These are phyloP conservation scores for Laticauda colubrina DNA, from an alignment of 2,113 vertebrate genomes.

Conservation along the genomic window DNA sequence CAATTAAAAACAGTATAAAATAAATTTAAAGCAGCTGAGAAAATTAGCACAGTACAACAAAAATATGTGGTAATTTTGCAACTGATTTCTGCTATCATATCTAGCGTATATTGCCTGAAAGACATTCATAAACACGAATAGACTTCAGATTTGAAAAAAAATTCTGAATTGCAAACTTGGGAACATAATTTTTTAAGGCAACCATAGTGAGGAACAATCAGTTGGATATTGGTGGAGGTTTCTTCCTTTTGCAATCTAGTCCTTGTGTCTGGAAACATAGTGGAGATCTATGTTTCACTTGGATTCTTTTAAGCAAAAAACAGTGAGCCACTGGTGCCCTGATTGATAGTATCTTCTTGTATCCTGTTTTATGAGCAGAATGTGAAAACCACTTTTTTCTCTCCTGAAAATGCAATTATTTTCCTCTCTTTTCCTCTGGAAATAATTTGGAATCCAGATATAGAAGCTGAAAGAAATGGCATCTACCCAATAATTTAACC, in stretches of 20 bases:
- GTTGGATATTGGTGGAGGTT: background rate
- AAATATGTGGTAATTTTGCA: background rate
- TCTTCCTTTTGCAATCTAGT: background rate
- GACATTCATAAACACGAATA: background rate
- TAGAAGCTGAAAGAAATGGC: background rate
- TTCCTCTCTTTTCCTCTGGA: background rate
- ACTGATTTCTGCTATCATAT: background rate
- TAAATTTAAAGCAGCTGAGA: background rate
- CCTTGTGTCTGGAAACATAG: background rate
- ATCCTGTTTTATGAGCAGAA: fast-evolving
- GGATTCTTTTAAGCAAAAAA: fast-evolving
- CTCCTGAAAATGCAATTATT: slow-evolving; percentile 6
- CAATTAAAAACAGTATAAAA: background rate
- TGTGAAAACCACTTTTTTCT: background rate
- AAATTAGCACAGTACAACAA: background rate
- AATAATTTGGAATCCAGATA: background rate
- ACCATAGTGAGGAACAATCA: background rate
- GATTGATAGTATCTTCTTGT: background rate
- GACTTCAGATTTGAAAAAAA: background rate
- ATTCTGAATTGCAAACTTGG: background rate
- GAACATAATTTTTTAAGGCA: background rate
- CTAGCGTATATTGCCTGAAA: background rate
- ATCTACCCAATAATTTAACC: background rate
- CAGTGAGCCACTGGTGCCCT: background rate
- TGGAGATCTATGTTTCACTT: fast-evolving